Base-by-base conservation (phyloP, 2,113 vertebrate genomes). In the Ochotona princeps region DNA sequence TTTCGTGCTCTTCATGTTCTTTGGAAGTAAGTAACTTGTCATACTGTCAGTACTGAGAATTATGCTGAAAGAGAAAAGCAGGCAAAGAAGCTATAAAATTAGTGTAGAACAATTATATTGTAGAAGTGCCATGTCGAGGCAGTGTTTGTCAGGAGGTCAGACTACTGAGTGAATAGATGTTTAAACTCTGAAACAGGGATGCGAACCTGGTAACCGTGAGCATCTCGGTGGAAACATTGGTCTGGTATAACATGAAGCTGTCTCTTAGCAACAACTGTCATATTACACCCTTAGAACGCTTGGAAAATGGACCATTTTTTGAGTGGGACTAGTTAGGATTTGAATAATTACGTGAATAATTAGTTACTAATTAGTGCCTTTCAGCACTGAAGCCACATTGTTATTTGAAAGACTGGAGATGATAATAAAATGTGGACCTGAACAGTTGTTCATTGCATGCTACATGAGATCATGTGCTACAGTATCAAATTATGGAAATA, bases 1-100 rank as follows among this genome's bases (percentile, higher is more conserved):
- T 94, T 99, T 99, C 60, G 99, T 98, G 96, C 98, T 99, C 96
- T 99, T 99, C 75, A 98, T 99, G 97, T 99, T 99, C 96, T 99
- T 99, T 96, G 99, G 99, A 98, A 98, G 99, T 99, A 98, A 99
- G 99, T 97, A 32, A 51, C 38, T 17, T 28, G 47, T 30, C 15
- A 10, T 51, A 20, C 32, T 30, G 0, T n/a, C 66, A 84, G 8
- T 54, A 10, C 32, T 38, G 51, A 57, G 7, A 28, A 2, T 26
- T 30, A 20, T 20, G 15, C 32, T 84, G 12, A 78, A 57, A 86
- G 76, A 74, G 49, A 70, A 72, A 61, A 44, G 4, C 7, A 76
- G 21, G 20, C 15, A 30, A 78, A 49, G 78, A 54, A 90, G 72
- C 32, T 44, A 13, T 44, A 28, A 74, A 69, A 44, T 81, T 63